Percentiles rank a stretch among this genome's conserved stretches.
Evolutionary conservation across 2,888 invertebrate species (phyloP).

Genomic region (Nymphalis urticae): DNA sequence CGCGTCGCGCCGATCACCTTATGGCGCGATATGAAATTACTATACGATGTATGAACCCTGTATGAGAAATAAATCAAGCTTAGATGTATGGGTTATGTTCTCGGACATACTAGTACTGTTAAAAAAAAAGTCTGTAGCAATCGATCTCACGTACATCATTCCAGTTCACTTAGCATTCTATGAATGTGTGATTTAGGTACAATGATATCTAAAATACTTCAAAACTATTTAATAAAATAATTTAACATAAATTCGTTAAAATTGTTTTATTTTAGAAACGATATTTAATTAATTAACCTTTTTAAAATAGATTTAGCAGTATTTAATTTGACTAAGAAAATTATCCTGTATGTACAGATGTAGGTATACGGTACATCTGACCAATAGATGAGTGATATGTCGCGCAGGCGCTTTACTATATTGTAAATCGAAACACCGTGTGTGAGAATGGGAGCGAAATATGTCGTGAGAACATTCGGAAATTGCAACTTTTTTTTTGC

Average conservation of each 20-base stretch:
- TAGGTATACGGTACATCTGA: slow-evolving; percentile 31
- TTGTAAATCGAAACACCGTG: slow-evolving; percentile 59
- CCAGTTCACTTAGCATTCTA: slow-evolving; percentile 9
- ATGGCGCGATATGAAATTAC: slow-evolving; percentile 76
- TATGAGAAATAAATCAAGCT: slow-evolving; percentile 57
- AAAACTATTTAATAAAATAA: too few relatives aligned
- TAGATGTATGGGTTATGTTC: slow-evolving; percentile 45
- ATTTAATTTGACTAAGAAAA: too few relatives aligned
- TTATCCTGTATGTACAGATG: background rate
- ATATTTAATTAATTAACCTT: too few relatives aligned
- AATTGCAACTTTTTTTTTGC: slow-evolving; percentile 60
- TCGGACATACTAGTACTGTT: slow-evolving; percentile 36
- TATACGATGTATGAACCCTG: slow-evolving; percentile 59
- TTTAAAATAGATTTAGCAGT: too few relatives aligned
- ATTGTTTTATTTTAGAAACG: too few relatives aligned
- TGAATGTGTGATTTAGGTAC: background rate
- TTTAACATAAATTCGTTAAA: too few relatives aligned
- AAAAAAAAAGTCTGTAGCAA: slow-evolving; percentile 30
- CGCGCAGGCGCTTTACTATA: slow-evolving; percentile 66
- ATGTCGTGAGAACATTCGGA: slow-evolving; percentile 63
- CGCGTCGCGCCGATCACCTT: slow-evolving; percentile 67
- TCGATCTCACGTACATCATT: slow-evolving; percentile 41
- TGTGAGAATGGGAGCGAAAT: slow-evolving; percentile 71
- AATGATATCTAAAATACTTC: background rate
- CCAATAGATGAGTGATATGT: slow-evolving; percentile 64